These are phyloP conservation scores for Struthidea cinerea DNA, from an alignment of 2,113 vertebrate genomes.

Conservation along the genomic window DNA sequence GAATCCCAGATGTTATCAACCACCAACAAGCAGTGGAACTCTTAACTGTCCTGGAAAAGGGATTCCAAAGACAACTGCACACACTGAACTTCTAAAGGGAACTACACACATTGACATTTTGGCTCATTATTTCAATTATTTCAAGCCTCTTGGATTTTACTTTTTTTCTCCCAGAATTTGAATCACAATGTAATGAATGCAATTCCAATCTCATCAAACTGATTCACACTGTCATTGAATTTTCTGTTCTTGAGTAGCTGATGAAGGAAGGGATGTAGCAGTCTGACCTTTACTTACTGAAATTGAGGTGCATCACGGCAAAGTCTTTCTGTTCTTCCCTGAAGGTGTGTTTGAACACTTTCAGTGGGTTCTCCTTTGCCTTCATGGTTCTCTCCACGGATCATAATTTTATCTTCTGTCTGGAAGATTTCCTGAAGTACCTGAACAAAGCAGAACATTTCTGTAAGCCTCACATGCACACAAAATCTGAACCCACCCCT, in stretches of 20 bases:
- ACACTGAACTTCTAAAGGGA: neutral
- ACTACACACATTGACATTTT: neutral
- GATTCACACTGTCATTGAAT: neutral
- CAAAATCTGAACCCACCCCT: neutral
- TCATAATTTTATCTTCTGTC: slow-evolving; percentile 66
- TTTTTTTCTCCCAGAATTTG: neutral
- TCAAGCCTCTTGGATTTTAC: neutral
- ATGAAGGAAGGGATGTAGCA: neutral
- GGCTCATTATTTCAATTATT: neutral
- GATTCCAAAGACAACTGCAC: neutral
- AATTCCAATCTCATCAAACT: neutral
- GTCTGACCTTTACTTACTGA: slow-evolving; percentile 50
- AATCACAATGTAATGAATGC: neutral
- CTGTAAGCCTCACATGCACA: neutral
- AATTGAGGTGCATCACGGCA: slow-evolving; percentile 61
- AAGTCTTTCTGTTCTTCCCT: slow-evolving; percentile 49
- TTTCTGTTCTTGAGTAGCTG: neutral
- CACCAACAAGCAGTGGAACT: neutral
- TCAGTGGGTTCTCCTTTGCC: slow-evolving; percentile 68
- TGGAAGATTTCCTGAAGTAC: slow-evolving; percentile 73
- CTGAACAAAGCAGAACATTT: slow-evolving; percentile 18
- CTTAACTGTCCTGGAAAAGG: neutral
- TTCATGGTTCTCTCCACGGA: slow-evolving; percentile 65
- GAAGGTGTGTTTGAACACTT: slow-evolving; percentile 66
- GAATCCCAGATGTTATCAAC: neutral